These are phyloP conservation scores for Pao palembangensis DNA, from an alignment of 2,113 vertebrate species.

Conservation along the genomic window DNA sequence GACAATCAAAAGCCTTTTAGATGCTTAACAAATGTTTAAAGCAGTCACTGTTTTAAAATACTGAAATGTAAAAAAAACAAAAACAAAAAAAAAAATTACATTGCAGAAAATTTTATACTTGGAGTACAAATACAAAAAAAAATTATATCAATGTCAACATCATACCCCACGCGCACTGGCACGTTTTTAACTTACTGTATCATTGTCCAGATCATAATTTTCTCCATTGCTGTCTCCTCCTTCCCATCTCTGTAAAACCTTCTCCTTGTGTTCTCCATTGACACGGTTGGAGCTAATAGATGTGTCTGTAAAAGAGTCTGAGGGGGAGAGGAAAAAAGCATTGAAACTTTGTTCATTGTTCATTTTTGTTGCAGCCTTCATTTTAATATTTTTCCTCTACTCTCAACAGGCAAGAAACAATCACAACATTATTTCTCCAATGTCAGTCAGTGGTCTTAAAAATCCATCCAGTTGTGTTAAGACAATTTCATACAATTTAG, in stretches of 20 bases:
- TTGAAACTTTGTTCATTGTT: not conserved
- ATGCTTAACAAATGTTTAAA: not conserved
- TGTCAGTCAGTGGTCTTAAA: too few species aligned
- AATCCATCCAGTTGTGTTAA: too few species aligned
- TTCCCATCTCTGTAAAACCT: constrained; percentile 88
- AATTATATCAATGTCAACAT: too few species aligned
- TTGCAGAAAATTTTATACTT: too few species aligned
- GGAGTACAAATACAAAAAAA: too few species aligned
- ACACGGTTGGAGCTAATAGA: constrained; percentile 83
- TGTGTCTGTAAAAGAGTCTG: constrained; percentile 88
- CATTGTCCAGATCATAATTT: constrained; percentile 85
- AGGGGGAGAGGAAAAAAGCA: not conserved
- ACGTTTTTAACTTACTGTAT: constrained; percentile 72
- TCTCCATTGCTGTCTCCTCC: constrained; percentile 88
- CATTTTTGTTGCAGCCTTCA: not conserved
- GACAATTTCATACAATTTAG: too few species aligned
- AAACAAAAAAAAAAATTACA: too few species aligned
- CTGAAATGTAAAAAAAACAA: not conserved
- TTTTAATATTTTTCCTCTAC: not conserved
- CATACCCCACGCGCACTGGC: not conserved
- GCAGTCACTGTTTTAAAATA: too few species aligned
- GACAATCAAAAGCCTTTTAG: not conserved
- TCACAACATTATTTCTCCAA: too few species aligned
- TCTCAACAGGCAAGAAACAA: too few species aligned
- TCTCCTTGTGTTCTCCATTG: constrained; percentile 90